phyloP scores from a whole-genome alignment of 2,888 invertebrate genomes.

The Scaptomyza polygonia region DNA sequence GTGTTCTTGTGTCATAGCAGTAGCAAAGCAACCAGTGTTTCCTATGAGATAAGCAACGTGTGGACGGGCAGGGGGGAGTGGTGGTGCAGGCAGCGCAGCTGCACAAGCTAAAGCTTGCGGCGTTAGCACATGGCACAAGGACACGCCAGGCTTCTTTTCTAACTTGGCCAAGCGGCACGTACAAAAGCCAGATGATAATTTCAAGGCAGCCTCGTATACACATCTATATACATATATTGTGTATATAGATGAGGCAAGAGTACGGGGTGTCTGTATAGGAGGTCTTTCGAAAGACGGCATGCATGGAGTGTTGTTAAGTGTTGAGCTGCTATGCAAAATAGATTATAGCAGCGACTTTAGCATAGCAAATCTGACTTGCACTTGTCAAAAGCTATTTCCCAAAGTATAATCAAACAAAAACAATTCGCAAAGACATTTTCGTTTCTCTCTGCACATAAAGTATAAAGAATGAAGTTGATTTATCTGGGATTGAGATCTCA shows the following conservation, averaged over 20 bases:
- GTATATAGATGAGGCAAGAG: constrained; percentile 1
- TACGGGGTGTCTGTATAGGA: neutral
- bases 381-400: constrained; percentile 5
- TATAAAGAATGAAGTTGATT: neutral
- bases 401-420: neutral
- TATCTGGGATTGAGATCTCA: neutral
- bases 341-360: constrained; percentile 50
- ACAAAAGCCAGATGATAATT: constrained; percentile 71
- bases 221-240: constrained; percentile 8
- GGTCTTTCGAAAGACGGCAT: neutral
- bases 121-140: constrained; percentile 50
- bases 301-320: constrained; percentile 41
- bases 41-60: constrained; percentile 73
- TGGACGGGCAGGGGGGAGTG: neutral
- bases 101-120: constrained; percentile 32
- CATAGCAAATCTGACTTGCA: constrained; percentile 26
- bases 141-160: constrained; percentile 32
- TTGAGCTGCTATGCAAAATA: constrained; percentile 67
- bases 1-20: constrained; percentile 8
- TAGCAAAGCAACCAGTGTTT: constrained; percentile 74
- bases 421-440: neutral
- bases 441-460: neutral
- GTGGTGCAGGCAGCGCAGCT: constrained; percentile 16
- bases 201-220: constrained; percentile 49
- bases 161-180: constrained; percentile 58